These are phyloP conservation scores for Drosophila kokeensis DNA, from an alignment of 2,888 invertebrate species.

Conservation along the genomic window DNA sequence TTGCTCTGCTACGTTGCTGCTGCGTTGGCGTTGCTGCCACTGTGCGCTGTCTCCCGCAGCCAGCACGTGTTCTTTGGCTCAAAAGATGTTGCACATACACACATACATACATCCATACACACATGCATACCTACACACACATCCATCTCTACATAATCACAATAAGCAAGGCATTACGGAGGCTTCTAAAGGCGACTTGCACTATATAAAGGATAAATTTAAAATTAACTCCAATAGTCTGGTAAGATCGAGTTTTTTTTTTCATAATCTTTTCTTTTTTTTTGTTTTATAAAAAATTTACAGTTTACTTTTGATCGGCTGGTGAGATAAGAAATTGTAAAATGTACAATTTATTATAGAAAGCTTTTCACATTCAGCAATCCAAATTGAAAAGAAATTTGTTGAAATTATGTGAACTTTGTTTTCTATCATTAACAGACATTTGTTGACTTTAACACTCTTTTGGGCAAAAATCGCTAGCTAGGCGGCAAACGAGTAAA, in stretches of 20 bases:
- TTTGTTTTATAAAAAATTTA: neutral
- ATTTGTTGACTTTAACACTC: neutral
- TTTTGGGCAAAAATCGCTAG: neutral
- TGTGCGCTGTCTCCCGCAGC: conserved; percentile 17
- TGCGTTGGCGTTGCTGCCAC: conserved; percentile 17
- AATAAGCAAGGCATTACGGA: neutral
- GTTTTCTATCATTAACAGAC: neutral
- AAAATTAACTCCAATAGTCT: neutral
- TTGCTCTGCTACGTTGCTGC: conserved; percentile 2
- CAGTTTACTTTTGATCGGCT: neutral
- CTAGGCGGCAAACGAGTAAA: neutral
- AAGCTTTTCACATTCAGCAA: neutral
- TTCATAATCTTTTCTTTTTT: too few species aligned
- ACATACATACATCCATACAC: neutral
- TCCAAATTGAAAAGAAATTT: neutral
- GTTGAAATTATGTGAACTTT: neutral
- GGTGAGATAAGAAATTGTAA: neutral
- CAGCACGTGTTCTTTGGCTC: conserved; percentile 56
- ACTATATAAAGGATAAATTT: neutral
- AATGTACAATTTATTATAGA: neutral
- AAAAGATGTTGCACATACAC: conserved; percentile 35
- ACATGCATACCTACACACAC: neutral
- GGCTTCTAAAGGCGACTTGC: neutral
- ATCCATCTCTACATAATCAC: neutral
- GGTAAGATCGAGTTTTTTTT: neutral